phyloP scores from a whole-genome alignment of 2,797 vertebrate species.

The Labroides dimidiatus region DNA sequence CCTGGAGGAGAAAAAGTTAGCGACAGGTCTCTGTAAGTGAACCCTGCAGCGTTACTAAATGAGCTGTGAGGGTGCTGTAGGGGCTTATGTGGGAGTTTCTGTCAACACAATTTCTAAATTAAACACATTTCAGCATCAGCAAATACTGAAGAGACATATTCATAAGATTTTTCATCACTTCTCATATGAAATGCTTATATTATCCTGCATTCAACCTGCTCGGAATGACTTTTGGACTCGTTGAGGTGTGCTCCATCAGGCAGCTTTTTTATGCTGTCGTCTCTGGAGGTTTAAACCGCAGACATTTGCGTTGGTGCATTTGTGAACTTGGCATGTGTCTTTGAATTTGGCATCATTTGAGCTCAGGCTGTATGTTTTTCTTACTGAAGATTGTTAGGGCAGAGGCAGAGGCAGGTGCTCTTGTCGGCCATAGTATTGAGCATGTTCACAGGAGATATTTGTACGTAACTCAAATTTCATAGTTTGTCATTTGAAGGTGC shows the following conservation, averaged over 20 bases:
- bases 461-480: neutral
- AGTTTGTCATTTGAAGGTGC: neutral
- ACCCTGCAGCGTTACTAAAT: slow-evolving; percentile 54
- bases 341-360: neutral
- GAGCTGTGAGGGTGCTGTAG: slow-evolving; percentile 56
- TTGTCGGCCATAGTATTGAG: no score
- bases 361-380: neutral
- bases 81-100: slow-evolving; percentile 71
- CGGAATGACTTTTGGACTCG: slow-evolving; percentile 13
- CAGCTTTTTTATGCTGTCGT: slow-evolving; percentile 8
- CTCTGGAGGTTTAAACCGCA: neutral
- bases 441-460: neutral
- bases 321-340: neutral
- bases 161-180: slow-evolving; percentile 59
- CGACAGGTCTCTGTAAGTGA: slow-evolving; percentile 43
- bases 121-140: slow-evolving; percentile 70
- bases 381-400: no score
- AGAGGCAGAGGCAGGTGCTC: no score
- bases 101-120: slow-evolving; percentile 76
- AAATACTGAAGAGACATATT: slow-evolving; percentile 68
- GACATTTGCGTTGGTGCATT: no score
- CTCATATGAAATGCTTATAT: slow-evolving; percentile 54
- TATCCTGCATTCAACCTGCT: slow-evolving; percentile 50
- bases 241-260: neutral
- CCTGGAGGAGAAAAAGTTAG: slow-evolving; percentile 40